A percentile compares a stretch with the other conserved stretches of the same genome.
Conservation (phyloP, 2,797 vertebrate genomes). For the Pagetopsis macropterus region DNA sequence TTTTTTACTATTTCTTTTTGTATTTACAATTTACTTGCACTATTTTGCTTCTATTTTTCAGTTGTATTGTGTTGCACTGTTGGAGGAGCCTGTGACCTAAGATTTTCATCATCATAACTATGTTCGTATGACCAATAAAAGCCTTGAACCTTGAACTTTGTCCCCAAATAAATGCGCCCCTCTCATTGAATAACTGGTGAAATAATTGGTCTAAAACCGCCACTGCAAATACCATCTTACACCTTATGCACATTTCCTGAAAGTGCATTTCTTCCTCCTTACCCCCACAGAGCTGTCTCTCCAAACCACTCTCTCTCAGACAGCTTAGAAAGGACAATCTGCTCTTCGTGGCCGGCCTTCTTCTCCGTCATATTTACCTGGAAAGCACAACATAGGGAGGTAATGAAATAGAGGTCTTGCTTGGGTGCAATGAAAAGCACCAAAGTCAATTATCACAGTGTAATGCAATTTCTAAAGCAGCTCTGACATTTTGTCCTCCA, state of each 20-base stretch:
- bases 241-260: neutral
- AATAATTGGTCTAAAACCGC: no score
- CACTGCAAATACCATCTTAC: neutral
- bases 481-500: slow-evolving; percentile 53
- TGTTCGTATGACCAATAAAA: no score
- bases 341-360: slow-evolving; percentile 68
- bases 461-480: slow-evolving; percentile 31
- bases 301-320: slow-evolving; percentile 81
- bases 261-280: slow-evolving; percentile 37
- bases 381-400: slow-evolving; percentile 25
- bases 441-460: slow-evolving; percentile 46
- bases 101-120: no score
- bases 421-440: slow-evolving; percentile 4
- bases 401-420: slow-evolving; percentile 27
- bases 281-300: slow-evolving; percentile 81
- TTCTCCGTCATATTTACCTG: slow-evolving; percentile 82
- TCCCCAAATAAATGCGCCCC: no score
- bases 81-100: no score
- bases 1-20: no score
- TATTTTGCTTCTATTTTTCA: no score
- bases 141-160: no score
- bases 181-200: no score
- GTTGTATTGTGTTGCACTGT: no score
- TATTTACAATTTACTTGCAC: no score
- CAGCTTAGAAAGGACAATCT: slow-evolving; percentile 67